Conservation (phyloP, 1,140 invertebrate genomes). For the Chymomyza costata region DNA sequence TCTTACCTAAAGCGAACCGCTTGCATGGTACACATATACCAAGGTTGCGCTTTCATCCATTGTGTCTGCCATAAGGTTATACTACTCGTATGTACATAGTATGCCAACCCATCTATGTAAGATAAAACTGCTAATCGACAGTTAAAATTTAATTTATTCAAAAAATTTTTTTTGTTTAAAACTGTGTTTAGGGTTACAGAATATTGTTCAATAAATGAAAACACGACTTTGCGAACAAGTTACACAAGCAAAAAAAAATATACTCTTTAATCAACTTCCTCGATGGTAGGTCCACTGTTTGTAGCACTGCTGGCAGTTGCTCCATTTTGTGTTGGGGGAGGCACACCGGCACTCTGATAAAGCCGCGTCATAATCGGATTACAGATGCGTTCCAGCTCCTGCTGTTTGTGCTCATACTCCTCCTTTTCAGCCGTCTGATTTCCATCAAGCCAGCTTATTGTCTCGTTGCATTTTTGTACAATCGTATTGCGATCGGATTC, state of each 20-base stretch:
- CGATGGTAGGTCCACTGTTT: slow-evolving; percentile 90
- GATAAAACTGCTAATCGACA: background rate
- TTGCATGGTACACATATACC: too few relatives aligned
- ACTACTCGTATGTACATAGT: too few relatives aligned
- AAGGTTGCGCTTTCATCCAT: too few relatives aligned
- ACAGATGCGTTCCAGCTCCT: slow-evolving; percentile 88
- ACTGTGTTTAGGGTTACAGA: slow-evolving; percentile 12
- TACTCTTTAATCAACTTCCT: slow-evolving; percentile 92
- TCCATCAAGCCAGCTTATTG: slow-evolving; percentile 95
- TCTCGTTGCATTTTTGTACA: slow-evolving; percentile 92
- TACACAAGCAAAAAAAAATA: slow-evolving; percentile 3
- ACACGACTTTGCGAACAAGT: background rate
- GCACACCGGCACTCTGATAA: slow-evolving; percentile 81
- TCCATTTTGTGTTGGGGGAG: slow-evolving; percentile 75
- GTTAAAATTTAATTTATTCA: slow-evolving; percentile 22
- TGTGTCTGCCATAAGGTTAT: too few relatives aligned
- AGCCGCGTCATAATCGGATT: slow-evolving; percentile 90
- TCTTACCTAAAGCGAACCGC: too few relatives aligned
- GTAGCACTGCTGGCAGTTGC: slow-evolving; percentile 76
- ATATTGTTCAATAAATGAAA: background rate
- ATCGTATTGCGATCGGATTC: slow-evolving; percentile 90
- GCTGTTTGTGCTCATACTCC: slow-evolving; percentile 94
- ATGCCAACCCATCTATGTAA: too few relatives aligned
- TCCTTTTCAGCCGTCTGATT: slow-evolving; percentile 95
- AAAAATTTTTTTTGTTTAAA: slow-evolving; percentile 1